Evolutionary conservation across 2,888 invertebrate genomes (phyloP), one percentile per base, ranked within the genome.

Genomic region (Eudemis profundana): DNA sequence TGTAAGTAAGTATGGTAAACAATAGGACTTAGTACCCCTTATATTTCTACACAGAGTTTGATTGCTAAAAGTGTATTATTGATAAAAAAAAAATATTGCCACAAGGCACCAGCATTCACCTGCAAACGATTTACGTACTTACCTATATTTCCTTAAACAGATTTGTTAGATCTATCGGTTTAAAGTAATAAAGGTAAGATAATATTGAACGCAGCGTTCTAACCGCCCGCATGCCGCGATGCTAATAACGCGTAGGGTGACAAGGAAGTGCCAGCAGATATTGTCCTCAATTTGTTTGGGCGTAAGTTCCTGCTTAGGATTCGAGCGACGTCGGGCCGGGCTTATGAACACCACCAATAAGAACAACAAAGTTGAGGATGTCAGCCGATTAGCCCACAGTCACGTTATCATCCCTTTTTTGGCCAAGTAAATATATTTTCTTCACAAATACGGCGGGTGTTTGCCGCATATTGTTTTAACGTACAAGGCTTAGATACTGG

Each of bases 221-320:
- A 68, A 59, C 68, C 75, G 77, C 76, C 53, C 66, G 75, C 74
- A 61, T 77, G 75, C 75, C 72, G 72, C 75, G 72, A 77, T 76
- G 79, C 82, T 85, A 87, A 89, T 89, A 89, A 87, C 84, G 74
- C 74, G 64, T 71, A 72, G 81, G 79, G 82, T 85, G 89, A 86
- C 88, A 86, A 82, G 76, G 78, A 81, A 78, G 85, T 85, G 86
- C 82, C 86, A 85, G 80, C 85, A 85, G 82, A 90, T 89, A 88
- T 87, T 88, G 89, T 84, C 83, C 82, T 87, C 90, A 90, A 90
- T 90, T 90, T 90, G 89, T 89, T 89, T 81, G 77, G 79, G 78
- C 77, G 76, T 77, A 79, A 82, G 81, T 82, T 78, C 75, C 89
- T 88, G 84, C 81, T 90, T 89, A 84, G 81, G 82, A 91, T 90